Evolutionary conservation across 1,140 invertebrate genomes (phyloP), one percentile per base, ranked within the genome.

Genomic region (Gryon sp.): DNA sequence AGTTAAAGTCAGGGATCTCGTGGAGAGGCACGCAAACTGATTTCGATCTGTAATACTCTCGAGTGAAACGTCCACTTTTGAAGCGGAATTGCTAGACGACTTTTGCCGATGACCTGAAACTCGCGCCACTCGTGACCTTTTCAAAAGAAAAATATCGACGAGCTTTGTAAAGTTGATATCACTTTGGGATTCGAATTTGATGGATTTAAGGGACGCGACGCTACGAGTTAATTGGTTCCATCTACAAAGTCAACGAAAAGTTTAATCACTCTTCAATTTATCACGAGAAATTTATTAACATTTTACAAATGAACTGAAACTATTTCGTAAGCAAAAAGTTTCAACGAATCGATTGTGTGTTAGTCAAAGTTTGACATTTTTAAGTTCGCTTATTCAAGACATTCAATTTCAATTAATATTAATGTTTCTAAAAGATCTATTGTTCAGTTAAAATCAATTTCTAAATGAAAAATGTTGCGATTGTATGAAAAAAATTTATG

Each of bases 21-120:
- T 57, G 15, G 1, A 24, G 9, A 36, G 12, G 18, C 65, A 45
- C 66, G 41, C 45, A 70, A 70, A 70, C 66, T 60, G 45, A 69
- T 59, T 59, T 26, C 63, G 41, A 68, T 65, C 60, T 40, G 11
- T 34, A 65, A 53, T 65, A n/a, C 46, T 30, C 16, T 45, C 14
- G 16, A 41, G 12, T 46, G 28, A 32, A 52, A 24, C 38, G 30
- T 66, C 38, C 62, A 43, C 22, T 66, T 24, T n/a, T 66, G 6
- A 1, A 6, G 14, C 38, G 15, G 46, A 68, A 63, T 53, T 65
- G 11, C 24, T 7, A 9, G 11, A 14, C n/a, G 38, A 43, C 18
- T 59, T 57, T 43, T 57, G 24, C 41, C 24, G 18, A 40, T 24
- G 22, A 40, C 24, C 22, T 43, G 3, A 48, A 62, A 36, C 1